Conservation (phyloP, 2,888 invertebrate species). For the Alloplasta piceator region DNA sequence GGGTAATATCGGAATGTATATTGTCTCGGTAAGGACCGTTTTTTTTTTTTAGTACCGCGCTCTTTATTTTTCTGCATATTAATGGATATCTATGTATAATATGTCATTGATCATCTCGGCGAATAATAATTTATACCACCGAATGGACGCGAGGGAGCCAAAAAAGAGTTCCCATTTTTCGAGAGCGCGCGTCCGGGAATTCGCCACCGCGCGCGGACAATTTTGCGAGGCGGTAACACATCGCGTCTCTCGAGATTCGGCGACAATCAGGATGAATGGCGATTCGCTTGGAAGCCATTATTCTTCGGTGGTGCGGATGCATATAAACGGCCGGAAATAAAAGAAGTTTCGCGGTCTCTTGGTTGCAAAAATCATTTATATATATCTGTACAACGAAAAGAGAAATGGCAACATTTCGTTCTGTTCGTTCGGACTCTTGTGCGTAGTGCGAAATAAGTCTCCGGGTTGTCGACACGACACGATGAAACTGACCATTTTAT, state of each 20-base stretch:
- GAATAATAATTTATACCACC: slow-evolving; percentile 22
- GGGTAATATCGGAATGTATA: too few species aligned
- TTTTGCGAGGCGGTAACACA: slow-evolving; percentile 64
- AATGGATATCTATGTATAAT: background rate
- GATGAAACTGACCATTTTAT: slow-evolving; percentile 33
- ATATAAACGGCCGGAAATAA: slow-evolving; percentile 7
- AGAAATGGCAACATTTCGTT: slow-evolving; percentile 30
- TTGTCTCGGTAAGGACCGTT: too few species aligned
- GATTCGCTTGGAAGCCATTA: slow-evolving; percentile 71
- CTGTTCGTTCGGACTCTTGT: slow-evolving; percentile 4
- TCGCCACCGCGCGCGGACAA: slow-evolving; percentile 1
- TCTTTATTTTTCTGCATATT: too few species aligned
- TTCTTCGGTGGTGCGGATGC: slow-evolving; percentile 68
- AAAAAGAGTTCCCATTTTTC: background rate
- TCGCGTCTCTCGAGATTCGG: slow-evolving; percentile 67
- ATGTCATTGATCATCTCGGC: slow-evolving; percentile 50
- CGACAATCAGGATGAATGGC: slow-evolving; percentile 79
- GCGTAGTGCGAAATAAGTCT: slow-evolving; percentile 19
- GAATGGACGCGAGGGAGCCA: slow-evolving; percentile 30
- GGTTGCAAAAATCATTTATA: slow-evolving; percentile 33
- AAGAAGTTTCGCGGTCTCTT: slow-evolving; percentile 23
- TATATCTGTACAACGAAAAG: slow-evolving; percentile 29
- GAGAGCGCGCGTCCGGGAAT: background rate
- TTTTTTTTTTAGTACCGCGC: too few species aligned
- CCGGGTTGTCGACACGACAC: background rate